These are phyloP conservation scores for Masnerella sp. DNA, from an alignment of 2,888 invertebrate genomes.

Conservation along the genomic window DNA sequence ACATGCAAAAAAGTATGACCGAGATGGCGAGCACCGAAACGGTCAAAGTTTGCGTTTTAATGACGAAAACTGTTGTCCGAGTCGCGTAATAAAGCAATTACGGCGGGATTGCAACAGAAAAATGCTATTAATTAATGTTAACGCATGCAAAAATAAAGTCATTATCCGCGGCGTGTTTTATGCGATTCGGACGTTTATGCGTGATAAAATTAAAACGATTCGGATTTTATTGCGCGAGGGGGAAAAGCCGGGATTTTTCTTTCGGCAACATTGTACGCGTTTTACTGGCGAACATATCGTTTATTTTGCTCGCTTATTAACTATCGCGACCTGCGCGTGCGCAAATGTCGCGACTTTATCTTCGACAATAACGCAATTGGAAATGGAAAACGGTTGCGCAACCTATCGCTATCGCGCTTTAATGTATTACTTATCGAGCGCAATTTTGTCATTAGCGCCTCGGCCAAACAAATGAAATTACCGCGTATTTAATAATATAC, in stretches of 20 bases:
- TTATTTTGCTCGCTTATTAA: constrained; percentile 46
- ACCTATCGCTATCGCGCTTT: constrained; percentile 51
- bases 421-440: constrained; percentile 54
- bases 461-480: constrained; percentile 43
- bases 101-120: constrained; percentile 42
- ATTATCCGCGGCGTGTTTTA: constrained; percentile 46
- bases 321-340: constrained; percentile 35
- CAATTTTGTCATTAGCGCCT: constrained; percentile 47
- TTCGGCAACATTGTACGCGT: constrained; percentile 19
- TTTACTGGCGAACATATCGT: constrained; percentile 46
- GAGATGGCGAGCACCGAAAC: not conserved
- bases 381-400: constrained; percentile 59
- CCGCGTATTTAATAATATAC: constrained; percentile 46
- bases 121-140: constrained; percentile 41
- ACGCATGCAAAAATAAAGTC: constrained; percentile 49
- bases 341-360: constrained; percentile 51
- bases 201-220: constrained; percentile 55
- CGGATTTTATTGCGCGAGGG: constrained; percentile 34
- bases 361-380: constrained; percentile 56
- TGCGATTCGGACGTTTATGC: constrained; percentile 44
- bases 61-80: constrained; percentile 1
- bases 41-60: constrained; percentile 9
- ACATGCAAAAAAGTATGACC: not conserved
- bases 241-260: constrained; percentile 21
- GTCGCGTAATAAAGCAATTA: constrained; percentile 32